Evolutionary conservation across 2,888 invertebrate genomes (phyloP).

Genomic region (Eucera pruinosa): DNA sequence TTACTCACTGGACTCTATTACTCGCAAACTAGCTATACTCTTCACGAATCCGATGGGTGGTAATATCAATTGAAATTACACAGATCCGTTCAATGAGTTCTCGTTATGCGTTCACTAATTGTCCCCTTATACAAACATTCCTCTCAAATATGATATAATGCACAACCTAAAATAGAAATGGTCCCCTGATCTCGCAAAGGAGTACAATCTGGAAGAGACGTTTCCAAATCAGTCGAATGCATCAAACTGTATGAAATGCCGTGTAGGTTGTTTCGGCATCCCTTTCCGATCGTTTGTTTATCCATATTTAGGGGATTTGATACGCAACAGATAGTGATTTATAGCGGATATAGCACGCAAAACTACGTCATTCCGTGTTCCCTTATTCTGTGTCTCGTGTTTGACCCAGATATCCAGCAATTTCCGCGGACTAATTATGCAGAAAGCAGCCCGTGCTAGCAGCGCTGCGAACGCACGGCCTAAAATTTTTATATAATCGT

Average conservation of each 20-base stretch:
- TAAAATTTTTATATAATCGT: conserved; percentile 49
- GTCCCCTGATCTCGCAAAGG: too few species aligned
- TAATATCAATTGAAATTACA: neutral
- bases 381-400: conserved; percentile 37
- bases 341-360: neutral
- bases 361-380: conserved; percentile 31
- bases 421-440: conserved; percentile 53
- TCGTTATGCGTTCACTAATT: neutral
- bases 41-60: neutral
- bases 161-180: too few species aligned
- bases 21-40: conserved; percentile 8
- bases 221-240: neutral
- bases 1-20: neutral
- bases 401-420: conserved; percentile 50
- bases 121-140: too few species aligned
- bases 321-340: conserved; percentile 20
- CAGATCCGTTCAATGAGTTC: neutral
- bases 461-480: conserved; percentile 16
- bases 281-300: too few species aligned
- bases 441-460: conserved; percentile 30
- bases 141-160: too few species aligned
- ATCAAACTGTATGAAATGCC: neutral
- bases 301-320: neutral
- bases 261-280: neutral
- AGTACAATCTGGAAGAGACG: too few species aligned